Conservation (phyloP, 2,888 invertebrate species). For the Andricus quercusramuli region DNA sequence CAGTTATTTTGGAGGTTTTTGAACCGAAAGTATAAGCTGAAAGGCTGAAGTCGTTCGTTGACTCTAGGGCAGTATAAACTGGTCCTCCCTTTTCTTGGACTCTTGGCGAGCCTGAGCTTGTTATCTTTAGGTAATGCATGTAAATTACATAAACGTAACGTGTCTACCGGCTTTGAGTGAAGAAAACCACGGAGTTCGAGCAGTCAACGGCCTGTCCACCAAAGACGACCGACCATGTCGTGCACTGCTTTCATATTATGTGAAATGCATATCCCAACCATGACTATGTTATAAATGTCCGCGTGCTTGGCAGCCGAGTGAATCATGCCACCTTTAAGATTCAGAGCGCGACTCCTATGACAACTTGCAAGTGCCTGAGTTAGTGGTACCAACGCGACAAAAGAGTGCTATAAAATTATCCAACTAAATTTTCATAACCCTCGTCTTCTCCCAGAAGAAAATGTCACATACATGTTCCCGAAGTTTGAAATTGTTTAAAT, state of each 20-base stretch:
- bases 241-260: conserved; percentile 51
- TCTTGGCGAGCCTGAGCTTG: conserved; percentile 37
- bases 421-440: neutral
- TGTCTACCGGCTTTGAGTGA: conserved; percentile 61
- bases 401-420: neutral
- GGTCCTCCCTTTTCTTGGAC: neutral
- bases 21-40: neutral
- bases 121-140: conserved; percentile 68
- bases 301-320: conserved; percentile 59
- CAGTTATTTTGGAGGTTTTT: neutral
- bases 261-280: conserved; percentile 56
- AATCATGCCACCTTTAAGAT: conserved; percentile 66
- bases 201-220: conserved; percentile 62
- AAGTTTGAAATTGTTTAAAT: neutral
- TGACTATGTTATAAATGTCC: conserved; percentile 62
- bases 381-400: conserved; percentile 50
- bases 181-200: conserved; percentile 50
- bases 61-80: neutral
- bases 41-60: conserved; percentile 11
- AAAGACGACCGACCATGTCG: conserved; percentile 62
- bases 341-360: conserved; percentile 61
- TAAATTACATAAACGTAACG: conserved; percentile 68
- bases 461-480: no score
- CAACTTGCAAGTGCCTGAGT: conserved; percentile 52
- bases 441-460: no score